Evolutionary conservation across 2,888 invertebrate species (phyloP), one percentile per base, ranked within the genome.

Genomic region (Choristoneura rosaceana): DNA sequence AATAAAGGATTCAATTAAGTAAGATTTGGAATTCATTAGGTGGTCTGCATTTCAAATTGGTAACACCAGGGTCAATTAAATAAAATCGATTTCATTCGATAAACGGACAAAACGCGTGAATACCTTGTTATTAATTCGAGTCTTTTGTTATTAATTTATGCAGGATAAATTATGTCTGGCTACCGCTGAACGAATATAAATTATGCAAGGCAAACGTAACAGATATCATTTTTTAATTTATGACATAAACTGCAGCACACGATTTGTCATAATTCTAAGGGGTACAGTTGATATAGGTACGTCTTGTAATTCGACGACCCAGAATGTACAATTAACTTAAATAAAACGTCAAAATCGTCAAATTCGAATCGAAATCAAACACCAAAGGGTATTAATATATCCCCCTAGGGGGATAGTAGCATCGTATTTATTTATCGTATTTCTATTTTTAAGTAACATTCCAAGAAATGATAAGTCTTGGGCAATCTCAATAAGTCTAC

Each of bases 1-100:
- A 64, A 69, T 73, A 63, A 64, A 69, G 73, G 73, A 73, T 69
- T 60, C 69, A 64, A 69, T 73, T 64, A 64, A 69, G 68, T 64
- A 64, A 73, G 73, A 64, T 59, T 68, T 71, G 47, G 60, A 69
- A 73, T 64, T 64, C 69, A 60, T 73, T 64, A 64, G 59, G 47
- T 33, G 58, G 64, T 10, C 64, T 63, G 59, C 50, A 59, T 58
- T 69, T 64, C 9, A 52, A 43, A 50, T 63, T 43, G 45, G 55
- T 62, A 67, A 71, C 47, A 63, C 38, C 47, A 47, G 45, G 47
- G 41, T 63, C 62, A 55, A 62, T 58, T 59, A 45, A 60, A 50
- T 55, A 50, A 3, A 55, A 67, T 63, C 7, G 38, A 62, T 61
- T 55, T 69, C 12, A 55, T 52, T 55, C 17, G 15, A 55, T 33